Evolutionary conservation across 2,797 vertebrate genomes (phyloP).

Genomic region (Kryptopterus vitreolus): DNA sequence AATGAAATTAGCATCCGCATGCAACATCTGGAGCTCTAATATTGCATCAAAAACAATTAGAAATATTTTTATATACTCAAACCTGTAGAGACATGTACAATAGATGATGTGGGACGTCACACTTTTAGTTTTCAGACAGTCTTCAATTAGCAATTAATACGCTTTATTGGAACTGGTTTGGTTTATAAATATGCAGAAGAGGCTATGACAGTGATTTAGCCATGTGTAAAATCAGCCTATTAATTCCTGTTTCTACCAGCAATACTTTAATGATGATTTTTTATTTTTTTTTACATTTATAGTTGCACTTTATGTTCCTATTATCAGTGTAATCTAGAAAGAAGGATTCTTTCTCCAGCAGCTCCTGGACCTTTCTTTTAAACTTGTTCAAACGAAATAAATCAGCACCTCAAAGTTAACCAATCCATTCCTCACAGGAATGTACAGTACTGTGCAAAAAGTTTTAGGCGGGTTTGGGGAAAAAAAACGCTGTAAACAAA

Average conservation of each 20-base stretch:
- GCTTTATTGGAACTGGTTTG: too few relatives aligned
- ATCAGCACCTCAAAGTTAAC: too few relatives aligned
- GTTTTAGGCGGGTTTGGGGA: too few relatives aligned
- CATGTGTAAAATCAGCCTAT: neutral
- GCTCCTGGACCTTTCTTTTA: neutral
- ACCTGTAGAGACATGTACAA: neutral
- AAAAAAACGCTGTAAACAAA: too few relatives aligned
- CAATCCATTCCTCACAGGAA: too few relatives aligned
- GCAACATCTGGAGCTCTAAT: neutral
- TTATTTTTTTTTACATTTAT: neutral
- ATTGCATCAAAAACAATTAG: too few relatives aligned
- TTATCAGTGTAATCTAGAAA: neutral
- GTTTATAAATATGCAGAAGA: neutral
- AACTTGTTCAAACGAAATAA: neutral
- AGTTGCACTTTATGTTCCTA: neutral
- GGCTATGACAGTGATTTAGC: neutral
- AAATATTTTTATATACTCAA: neutral
- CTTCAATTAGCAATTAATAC: neutral
- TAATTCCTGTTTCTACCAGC: neutral
- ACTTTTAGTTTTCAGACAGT: neutral
- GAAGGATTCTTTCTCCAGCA: neutral
- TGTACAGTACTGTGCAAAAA: too few relatives aligned
- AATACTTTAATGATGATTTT: neutral
- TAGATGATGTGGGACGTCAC: neutral
- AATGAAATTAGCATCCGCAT: slow-evolving; percentile 29